phyloP scores from a whole-genome alignment of 2,888 invertebrate species.

The Tipula confusa region DNA sequence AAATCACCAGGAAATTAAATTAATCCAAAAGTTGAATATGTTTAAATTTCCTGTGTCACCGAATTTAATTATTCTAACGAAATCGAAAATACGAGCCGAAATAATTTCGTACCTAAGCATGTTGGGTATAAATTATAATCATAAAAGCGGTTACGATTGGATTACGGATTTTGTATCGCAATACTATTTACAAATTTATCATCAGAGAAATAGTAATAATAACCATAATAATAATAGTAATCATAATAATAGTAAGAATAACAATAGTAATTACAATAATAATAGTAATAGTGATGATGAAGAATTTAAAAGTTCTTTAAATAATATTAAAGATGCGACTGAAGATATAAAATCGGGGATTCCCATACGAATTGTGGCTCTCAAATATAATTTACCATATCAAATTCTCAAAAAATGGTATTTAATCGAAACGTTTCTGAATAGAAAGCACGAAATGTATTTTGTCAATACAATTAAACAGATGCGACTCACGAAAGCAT shows the following conservation, averaged over 20 bases:
- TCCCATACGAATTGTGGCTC: not conserved
- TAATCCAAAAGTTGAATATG: not conserved
- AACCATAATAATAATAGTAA: not conserved
- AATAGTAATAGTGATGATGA: not conserved
- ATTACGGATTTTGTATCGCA: not conserved
- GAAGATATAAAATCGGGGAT: conserved; percentile 21
- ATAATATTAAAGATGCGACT: conserved; percentile 21
- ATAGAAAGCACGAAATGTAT: not conserved
- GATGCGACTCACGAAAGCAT: not conserved
- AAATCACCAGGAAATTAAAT: not conserved
- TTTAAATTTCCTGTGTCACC: not conserved
- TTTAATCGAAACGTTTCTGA: not conserved
- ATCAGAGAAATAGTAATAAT: not conserved
- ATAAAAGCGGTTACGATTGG: not conserved
- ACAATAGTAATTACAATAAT: not conserved
- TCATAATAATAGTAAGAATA: not conserved
- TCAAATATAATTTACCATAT: conserved; percentile 26
- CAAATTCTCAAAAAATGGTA: not conserved
- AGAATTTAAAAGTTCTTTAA: conserved; percentile 4
- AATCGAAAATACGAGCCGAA: not conserved
- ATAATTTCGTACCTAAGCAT: not conserved
- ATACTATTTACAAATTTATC: not conserved
- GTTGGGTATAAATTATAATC: not conserved
- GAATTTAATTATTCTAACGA: not conserved
- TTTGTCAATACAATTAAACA: not conserved